These are phyloP conservation scores for Spheniscus humboldti DNA, from an alignment of 2,797 vertebrate genomes.

Conservation along the genomic window DNA sequence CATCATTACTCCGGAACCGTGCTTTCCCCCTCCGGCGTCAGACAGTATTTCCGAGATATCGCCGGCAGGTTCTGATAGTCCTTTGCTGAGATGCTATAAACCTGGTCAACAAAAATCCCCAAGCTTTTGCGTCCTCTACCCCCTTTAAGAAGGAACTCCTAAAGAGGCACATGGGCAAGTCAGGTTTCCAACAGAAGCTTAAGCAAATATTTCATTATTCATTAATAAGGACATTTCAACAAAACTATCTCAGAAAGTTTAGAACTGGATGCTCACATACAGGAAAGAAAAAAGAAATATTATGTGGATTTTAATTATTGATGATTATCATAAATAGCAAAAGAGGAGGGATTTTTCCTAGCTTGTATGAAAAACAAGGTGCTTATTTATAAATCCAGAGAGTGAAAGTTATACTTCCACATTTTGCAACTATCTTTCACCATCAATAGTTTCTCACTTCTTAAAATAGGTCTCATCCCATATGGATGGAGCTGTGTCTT, in stretches of 20 bases:
- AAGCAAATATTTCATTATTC: not conserved
- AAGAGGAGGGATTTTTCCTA: not conserved
- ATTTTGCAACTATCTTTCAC: not conserved
- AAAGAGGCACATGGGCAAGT: not conserved
- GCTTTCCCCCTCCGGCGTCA: no score
- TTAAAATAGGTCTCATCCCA: not conserved
- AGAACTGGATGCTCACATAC: not conserved
- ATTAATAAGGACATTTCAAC: not conserved
- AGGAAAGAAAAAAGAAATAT: not conserved
- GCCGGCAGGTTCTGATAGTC: not conserved
- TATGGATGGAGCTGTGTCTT: not conserved
- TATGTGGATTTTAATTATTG: not conserved
- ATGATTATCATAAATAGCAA: not conserved
- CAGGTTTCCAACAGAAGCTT: not conserved
- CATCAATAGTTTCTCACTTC: not conserved
- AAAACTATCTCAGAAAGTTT: not conserved
- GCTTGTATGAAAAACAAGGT: not conserved
- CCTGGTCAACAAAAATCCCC: not conserved
- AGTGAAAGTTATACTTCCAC: not conserved
- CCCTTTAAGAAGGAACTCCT: not conserved
- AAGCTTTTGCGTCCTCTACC: not conserved
- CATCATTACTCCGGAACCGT: no score
- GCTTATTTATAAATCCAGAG: not conserved
- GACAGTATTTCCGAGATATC: no score
- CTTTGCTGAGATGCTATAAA: not conserved